A percentile compares a stretch with the other conserved stretches of the same genome.
phyloP scores from a whole-genome alignment of 2,113 vertebrate genomes.

The Malurus alboscapulatus region DNA sequence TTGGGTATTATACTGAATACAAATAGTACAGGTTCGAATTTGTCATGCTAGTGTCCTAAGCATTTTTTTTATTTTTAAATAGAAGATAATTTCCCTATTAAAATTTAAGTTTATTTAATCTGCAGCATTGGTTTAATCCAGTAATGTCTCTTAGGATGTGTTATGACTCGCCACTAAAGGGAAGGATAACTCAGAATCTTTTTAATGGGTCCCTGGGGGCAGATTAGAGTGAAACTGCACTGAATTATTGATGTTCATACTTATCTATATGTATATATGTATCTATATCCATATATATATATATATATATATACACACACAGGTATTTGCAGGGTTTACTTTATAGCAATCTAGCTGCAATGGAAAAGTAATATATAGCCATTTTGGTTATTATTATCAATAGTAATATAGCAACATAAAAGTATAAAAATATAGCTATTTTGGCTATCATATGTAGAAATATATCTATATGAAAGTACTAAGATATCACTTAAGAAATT shows the following conservation, averaged over 20 bases:
- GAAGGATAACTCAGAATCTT: not conserved
- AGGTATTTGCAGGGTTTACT: not conserved
- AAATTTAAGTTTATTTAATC: not conserved
- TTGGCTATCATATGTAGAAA: not conserved
- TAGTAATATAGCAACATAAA: not conserved
- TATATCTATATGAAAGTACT: not conserved
- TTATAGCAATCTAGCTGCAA: not conserved
- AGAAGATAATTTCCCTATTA: not conserved
- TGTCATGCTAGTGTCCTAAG: not conserved
- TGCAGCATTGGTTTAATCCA: not conserved
- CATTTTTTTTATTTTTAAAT: not conserved
- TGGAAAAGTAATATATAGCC: no score
- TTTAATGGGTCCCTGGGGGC: not conserved
- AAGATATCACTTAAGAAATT: no score
- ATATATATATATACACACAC: no score
- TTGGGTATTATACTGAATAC: not conserved
- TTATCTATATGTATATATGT: no score
- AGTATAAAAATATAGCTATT: not conserved
- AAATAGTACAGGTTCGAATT: not conserved
- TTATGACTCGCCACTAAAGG: rapidly evolving
- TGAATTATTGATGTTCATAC: rapidly evolving
- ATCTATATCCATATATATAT: no score
- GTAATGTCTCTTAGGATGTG: not conserved
- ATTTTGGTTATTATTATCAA: not conserved
- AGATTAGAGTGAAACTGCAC: not conserved